phyloP scores from a whole-genome alignment of 2,113 vertebrate species.

The Elephas maximus region DNA sequence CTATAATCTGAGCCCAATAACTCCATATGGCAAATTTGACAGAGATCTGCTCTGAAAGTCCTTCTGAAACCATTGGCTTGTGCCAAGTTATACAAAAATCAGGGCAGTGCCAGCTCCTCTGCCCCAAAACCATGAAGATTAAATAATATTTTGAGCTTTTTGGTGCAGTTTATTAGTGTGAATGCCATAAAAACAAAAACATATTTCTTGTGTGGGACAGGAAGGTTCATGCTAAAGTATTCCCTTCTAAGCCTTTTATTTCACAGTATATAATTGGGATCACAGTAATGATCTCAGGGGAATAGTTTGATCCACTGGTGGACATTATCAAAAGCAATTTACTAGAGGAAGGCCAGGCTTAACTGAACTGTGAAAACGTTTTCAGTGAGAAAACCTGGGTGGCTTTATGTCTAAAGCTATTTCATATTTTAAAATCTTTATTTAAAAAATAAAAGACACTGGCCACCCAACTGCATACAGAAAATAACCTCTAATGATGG shows the following conservation, averaged over 20 bases:
- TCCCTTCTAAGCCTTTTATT: conserved; percentile 25
- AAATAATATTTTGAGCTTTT: conserved; percentile 32
- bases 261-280: conserved; percentile 11
- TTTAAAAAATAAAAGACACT: background rate
- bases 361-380: conserved; percentile 50
- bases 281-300: background rate
- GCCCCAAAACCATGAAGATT: conserved; percentile 1
- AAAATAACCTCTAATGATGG: background rate
- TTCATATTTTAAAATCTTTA: conserved; percentile 38
- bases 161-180: background rate
- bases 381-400: conserved; percentile 35
- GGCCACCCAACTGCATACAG: background rate
- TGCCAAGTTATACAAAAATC: conserved; percentile 50
- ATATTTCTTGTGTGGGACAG: background rate
- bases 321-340: conserved; percentile 15
- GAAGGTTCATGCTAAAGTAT: background rate
- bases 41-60: conserved; percentile 59
- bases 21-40: conserved; percentile 72
- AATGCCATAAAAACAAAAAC: background rate
- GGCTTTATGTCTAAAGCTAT: conserved; percentile 9
- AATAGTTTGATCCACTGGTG: conserved; percentile 15
- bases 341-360: conserved; percentile 26
- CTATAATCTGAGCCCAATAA: conserved; percentile 59
- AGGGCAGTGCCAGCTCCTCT: conserved; percentile 16
- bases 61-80: conserved; percentile 34